A percentile compares a stretch with the other conserved stretches of the same genome.
Evolutionary conservation across 2,888 invertebrate species (phyloP).

Genomic region (Mimas tiliae): DNA sequence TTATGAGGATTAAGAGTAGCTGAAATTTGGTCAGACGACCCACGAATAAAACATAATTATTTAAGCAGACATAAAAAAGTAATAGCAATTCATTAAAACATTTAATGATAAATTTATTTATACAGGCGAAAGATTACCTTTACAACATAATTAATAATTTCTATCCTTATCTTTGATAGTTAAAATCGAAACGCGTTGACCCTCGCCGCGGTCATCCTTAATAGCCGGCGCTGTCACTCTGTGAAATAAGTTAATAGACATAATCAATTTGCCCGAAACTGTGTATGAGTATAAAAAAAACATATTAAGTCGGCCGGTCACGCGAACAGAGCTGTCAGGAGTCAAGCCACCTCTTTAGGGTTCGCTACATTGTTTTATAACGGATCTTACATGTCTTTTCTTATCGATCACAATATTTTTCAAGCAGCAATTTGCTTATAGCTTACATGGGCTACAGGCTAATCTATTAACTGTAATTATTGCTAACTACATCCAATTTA

Average conservation of each 20-base stretch:
- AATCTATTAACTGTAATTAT: neutral
- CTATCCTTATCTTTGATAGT: slow-evolving; percentile 32
- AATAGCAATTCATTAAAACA: slow-evolving; percentile 1
- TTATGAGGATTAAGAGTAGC: too few relatives aligned
- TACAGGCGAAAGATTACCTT: slow-evolving; percentile 5
- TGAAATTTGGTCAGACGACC: neutral
- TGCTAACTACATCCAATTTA: neutral
- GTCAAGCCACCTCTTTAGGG: slow-evolving; percentile 48
- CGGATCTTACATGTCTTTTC: neutral
- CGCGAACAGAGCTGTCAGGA: slow-evolving; percentile 70
- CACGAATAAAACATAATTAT: neutral
- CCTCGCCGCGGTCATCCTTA: slow-evolving; percentile 39
- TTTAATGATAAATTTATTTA: slow-evolving; percentile 1
- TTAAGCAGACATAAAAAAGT: neutral
- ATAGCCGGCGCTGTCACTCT: slow-evolving; percentile 64
- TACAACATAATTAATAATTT: slow-evolving; percentile 43
- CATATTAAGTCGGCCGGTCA: slow-evolving; percentile 63
- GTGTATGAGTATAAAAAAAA: slow-evolving; percentile 58
- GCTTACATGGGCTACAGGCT: neutral
- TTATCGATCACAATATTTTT: neutral
- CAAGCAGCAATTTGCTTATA: neutral
- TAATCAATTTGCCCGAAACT: slow-evolving; percentile 70
- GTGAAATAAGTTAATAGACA: slow-evolving; percentile 68
- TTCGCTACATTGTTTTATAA: slow-evolving; percentile 12
- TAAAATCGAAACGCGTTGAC: slow-evolving; percentile 42